Percentiles rank a stretch among this genome's conserved stretches.
These are phyloP conservation scores for Falco naumanni DNA, from an alignment of 2,797 vertebrate genomes.

Conservation along the genomic window DNA sequence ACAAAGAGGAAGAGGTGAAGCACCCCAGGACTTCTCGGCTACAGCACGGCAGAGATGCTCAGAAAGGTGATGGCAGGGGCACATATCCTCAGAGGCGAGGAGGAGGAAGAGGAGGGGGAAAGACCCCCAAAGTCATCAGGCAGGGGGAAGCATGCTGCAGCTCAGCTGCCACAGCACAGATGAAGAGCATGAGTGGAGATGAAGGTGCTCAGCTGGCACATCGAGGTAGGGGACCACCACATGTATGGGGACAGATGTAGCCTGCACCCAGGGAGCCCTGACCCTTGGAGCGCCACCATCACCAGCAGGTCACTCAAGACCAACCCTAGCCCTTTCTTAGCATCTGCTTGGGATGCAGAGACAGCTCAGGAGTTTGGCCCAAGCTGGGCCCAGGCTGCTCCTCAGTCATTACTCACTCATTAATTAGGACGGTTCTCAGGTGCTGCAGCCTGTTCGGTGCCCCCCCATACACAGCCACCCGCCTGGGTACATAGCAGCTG, in stretches of 20 bases:
- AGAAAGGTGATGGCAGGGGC: not conserved
- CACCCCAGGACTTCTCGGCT: not conserved
- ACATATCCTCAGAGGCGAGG: not conserved
- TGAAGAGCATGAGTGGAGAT: not conserved
- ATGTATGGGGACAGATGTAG: not conserved
- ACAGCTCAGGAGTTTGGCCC: not conserved
- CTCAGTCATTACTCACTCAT: conserved; percentile 83
- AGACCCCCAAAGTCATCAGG: not conserved
- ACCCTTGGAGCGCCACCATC: not conserved
- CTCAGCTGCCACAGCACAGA: not conserved
- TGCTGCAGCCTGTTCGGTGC: conserved; percentile 89
- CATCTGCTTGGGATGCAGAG: not conserved
- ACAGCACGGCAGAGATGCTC: not conserved
- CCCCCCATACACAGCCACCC: conserved; percentile 91
- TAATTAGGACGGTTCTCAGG: conserved; percentile 89
- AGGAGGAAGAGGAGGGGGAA: not conserved
- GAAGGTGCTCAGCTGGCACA: not conserved
- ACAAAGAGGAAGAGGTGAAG: not conserved
- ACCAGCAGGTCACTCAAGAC: not conserved
- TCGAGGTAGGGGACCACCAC: not conserved
- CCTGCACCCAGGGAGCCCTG: not conserved
- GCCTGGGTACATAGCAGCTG: conserved; percentile 91
- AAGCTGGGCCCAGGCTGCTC: not conserved
- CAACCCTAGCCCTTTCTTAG: not conserved
- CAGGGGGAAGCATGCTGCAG: not conserved